Conservation (phyloP, 2,113 vertebrate genomes). For the Callopanchax toddi region DNA sequence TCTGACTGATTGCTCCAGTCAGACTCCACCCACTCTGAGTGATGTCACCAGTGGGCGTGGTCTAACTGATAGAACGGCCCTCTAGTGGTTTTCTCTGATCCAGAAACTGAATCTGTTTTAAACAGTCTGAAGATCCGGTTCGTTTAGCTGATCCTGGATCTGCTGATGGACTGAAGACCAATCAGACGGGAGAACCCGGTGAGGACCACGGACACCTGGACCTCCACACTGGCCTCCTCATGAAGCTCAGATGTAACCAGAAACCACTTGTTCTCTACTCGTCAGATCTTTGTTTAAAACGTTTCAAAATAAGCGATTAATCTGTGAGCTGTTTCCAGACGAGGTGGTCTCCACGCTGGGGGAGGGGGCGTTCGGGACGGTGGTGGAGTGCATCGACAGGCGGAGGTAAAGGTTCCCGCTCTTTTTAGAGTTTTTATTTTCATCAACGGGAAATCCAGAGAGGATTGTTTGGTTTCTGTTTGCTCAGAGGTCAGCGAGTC, state of each 20-base stretch:
- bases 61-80: no score
- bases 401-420: conserved; percentile 68
- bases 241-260: conserved; percentile 89
- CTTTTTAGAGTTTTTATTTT: no score
- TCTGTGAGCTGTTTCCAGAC: conserved; percentile 76
- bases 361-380: conserved; percentile 91
- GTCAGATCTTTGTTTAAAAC: no score
- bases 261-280: background rate
- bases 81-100: no score
- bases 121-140: conserved; percentile 11
- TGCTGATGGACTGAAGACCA: conserved; percentile 67
- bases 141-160: background rate
- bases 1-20: no score
- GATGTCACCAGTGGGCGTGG: no score
- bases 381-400: conserved; percentile 90
- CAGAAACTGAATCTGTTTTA: no score
- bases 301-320: no score
- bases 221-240: conserved; percentile 89
- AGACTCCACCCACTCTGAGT: no score
- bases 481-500: conserved; percentile 78
- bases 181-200: conserved; percentile 81
- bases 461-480: background rate
- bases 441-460: no score
- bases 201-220: conserved; percentile 90
- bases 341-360: conserved; percentile 90